phyloP scores from a whole-genome alignment of 2,888 invertebrate genomes.

The Villa cingulata region DNA sequence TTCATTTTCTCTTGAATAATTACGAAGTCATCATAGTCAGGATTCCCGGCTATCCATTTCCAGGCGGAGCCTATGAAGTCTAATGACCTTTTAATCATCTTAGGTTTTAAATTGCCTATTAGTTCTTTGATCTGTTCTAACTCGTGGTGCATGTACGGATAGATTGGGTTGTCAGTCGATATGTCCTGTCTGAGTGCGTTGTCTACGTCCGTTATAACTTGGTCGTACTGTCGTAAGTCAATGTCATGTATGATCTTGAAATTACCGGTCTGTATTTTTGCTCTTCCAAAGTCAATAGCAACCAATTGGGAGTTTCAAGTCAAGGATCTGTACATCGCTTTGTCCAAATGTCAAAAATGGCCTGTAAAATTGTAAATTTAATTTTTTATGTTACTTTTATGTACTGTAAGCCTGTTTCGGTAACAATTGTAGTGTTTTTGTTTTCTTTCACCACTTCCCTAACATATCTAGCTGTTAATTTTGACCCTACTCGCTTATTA shows the following conservation, averaged over 20 bases:
- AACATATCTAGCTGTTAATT: too few species aligned
- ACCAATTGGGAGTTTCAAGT: slow-evolving; percentile 10
- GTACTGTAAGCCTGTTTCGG: not conserved
- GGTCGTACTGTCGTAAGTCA: slow-evolving; percentile 4
- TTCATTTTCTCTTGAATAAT: slow-evolving; percentile 5
- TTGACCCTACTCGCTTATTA: too few species aligned
- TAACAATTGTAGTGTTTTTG: not conserved
- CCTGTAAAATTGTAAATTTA: slow-evolving; percentile 1
- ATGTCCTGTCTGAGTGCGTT: slow-evolving; percentile 2
- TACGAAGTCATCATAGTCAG: slow-evolving; percentile 9
- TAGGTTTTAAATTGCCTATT: slow-evolving; percentile 4
- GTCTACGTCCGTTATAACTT: slow-evolving; percentile 3
- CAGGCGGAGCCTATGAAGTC: slow-evolving; percentile 8
- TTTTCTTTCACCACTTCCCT: slow-evolving; percentile 11
- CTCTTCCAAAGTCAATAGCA: slow-evolving; percentile 6
- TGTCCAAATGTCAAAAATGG: not conserved
- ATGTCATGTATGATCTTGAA: slow-evolving; percentile 11
- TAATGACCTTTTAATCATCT: slow-evolving; percentile 6
- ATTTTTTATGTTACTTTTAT: not conserved
- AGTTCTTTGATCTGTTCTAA: not conserved
- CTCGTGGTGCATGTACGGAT: slow-evolving; percentile 5
- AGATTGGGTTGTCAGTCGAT: slow-evolving; percentile 4
- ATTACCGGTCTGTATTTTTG: slow-evolving; percentile 7
- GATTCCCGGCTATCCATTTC: slow-evolving; percentile 8
- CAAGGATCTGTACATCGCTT: slow-evolving; percentile 7